These are phyloP conservation scores for Habrosyne pyritoides DNA, from an alignment of 2,888 invertebrate species.

Conservation along the genomic window DNA sequence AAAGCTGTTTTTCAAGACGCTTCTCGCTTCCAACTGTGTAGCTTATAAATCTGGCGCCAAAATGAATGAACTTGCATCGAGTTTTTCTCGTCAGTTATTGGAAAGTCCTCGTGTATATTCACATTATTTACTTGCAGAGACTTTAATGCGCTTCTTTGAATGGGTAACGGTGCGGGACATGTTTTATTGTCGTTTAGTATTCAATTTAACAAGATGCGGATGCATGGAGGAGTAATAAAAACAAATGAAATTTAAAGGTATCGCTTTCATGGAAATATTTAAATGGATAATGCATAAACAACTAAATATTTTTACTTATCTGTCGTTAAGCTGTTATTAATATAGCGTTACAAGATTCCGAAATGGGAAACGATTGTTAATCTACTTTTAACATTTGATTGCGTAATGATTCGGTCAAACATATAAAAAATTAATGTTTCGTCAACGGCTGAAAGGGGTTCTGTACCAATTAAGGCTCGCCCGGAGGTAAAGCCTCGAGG, in stretches of 20 bases:
- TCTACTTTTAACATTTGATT: slow-evolving; percentile 8
- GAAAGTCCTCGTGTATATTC: slow-evolving; percentile 52
- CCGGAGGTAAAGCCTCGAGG: slow-evolving; percentile 36
- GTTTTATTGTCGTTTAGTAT: slow-evolving; percentile 11
- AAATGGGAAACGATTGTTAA: not conserved
- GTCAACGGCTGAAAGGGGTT: slow-evolving; percentile 45
- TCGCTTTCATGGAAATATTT: not conserved
- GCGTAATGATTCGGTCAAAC: slow-evolving; percentile 4
- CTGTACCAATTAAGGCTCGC: slow-evolving; percentile 60
- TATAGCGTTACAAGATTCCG: no score
- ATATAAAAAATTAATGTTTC: slow-evolving; percentile 15
- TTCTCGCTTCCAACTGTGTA: slow-evolving; percentile 67
- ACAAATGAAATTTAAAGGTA: not conserved
- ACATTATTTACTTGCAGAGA: slow-evolving; percentile 44
- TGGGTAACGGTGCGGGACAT: slow-evolving; percentile 31
- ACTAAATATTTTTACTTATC: no score
- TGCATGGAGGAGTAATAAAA: not conserved
- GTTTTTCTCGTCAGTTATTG: slow-evolving; percentile 62
- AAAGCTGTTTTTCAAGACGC: slow-evolving; percentile 65
- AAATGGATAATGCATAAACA: no score
- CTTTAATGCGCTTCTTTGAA: slow-evolving; percentile 45
- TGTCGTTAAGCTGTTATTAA: no score
- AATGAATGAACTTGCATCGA: slow-evolving; percentile 70
- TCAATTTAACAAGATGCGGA: not conserved
- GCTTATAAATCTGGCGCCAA: slow-evolving; percentile 79